phyloP scores from a whole-genome alignment of 2,888 invertebrate genomes.

The Hirtodrosophila confusa region DNA sequence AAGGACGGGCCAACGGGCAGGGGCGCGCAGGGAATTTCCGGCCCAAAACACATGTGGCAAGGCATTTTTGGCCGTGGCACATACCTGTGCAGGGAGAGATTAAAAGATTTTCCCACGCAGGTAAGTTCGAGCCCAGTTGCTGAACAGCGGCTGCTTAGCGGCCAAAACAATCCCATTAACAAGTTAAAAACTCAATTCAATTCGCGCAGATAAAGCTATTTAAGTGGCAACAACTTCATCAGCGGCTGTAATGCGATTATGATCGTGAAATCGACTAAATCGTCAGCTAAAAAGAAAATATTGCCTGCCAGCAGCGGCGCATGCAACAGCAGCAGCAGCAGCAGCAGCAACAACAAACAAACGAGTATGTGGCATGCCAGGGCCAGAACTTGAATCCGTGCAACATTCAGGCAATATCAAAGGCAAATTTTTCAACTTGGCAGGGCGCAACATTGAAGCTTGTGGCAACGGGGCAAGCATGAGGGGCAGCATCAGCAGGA shows the following conservation, averaged over 20 bases:
- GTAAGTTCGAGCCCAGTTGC: slow-evolving; percentile 30
- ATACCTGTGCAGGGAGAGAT: slow-evolving; percentile 60
- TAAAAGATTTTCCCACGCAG: slow-evolving; percentile 67
- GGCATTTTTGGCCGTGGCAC: slow-evolving; percentile 6
- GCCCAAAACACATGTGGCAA: slow-evolving; percentile 66
- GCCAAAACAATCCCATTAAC: slow-evolving; percentile 36
- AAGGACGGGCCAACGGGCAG: slow-evolving; percentile 19
- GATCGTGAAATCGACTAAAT: slow-evolving; percentile 68
- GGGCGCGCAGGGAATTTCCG: slow-evolving; percentile 68
- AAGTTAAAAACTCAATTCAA: slow-evolving; percentile 50
- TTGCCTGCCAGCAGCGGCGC: slow-evolving; percentile 35
- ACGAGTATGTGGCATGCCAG: slow-evolving; percentile 37
- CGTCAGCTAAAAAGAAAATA: slow-evolving; percentile 70
- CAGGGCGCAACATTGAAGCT: slow-evolving; percentile 23
- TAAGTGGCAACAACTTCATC: slow-evolving; percentile 59
- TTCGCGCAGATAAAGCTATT: slow-evolving; percentile 51
- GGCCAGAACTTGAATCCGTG: slow-evolving; percentile 24
- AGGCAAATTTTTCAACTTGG: slow-evolving; percentile 71
- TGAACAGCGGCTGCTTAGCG: slow-evolving; percentile 21
- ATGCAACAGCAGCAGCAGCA: slow-evolving; percentile 9
- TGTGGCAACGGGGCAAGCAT: slow-evolving; percentile 11
- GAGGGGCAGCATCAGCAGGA: slow-evolving; percentile 25
- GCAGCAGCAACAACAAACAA: not conserved
- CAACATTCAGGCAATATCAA: slow-evolving; percentile 61
- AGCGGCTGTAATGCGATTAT: slow-evolving; percentile 63